Conservation (phyloP, 2,888 invertebrate genomes). For the Epirrita christyi region DNA sequence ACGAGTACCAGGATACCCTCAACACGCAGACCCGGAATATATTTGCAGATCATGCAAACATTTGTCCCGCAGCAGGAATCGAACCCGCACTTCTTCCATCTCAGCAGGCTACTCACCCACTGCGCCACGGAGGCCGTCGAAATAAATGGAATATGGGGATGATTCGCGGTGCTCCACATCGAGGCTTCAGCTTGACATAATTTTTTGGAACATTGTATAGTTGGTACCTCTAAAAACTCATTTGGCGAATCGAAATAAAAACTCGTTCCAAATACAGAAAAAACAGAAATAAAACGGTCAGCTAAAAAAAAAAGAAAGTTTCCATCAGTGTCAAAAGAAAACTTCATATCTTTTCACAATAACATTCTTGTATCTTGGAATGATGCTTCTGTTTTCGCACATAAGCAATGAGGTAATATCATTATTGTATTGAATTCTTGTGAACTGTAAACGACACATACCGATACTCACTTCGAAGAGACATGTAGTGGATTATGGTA, state of each 20-base stretch:
- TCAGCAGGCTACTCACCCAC: too few species aligned
- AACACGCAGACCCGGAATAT: too few species aligned
- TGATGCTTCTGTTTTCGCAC: constrained; percentile 22
- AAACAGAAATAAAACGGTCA: constrained; percentile 9
- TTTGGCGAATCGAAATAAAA: neutral
- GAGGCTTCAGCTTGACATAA: too few species aligned
- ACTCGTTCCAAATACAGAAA: constrained; percentile 1
- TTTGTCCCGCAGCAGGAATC: too few species aligned
- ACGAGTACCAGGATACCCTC: too few species aligned
- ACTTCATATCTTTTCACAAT: constrained; percentile 15
- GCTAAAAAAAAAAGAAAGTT: neutral
- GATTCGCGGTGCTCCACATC: too few species aligned
- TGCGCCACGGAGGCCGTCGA: too few species aligned
- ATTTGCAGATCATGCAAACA: too few species aligned
- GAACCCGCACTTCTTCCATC: too few species aligned
- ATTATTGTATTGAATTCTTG: constrained; percentile 19
- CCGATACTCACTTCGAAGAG: neutral
- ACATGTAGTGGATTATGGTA: neutral
- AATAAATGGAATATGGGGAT: too few species aligned
- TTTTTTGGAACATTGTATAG: too few species aligned
- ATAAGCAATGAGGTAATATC: constrained; percentile 60
- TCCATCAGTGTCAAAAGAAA: constrained; percentile 9
- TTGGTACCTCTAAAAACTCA: too few species aligned
- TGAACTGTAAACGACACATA: constrained; percentile 15
- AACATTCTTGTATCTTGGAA: constrained; percentile 17